phyloP scores from a whole-genome alignment of 2,888 invertebrate species.

The Hemithea aestivaria region DNA sequence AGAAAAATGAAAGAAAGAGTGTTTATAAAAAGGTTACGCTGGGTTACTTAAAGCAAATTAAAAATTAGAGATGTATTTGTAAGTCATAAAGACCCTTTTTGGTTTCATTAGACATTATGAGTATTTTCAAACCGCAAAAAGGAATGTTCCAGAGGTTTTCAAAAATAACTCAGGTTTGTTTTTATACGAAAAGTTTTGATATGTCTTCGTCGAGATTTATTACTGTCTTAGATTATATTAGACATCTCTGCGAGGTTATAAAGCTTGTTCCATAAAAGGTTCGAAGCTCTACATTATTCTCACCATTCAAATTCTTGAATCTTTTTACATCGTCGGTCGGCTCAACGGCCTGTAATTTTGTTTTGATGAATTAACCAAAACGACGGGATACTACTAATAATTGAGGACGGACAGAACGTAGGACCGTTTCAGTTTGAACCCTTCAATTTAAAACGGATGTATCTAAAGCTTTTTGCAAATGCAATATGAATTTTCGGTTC shows the following conservation, averaged over 20 bases:
- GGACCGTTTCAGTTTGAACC: conserved; percentile 36
- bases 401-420: conserved; percentile 40
- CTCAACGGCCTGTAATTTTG: conserved; percentile 56
- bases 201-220: conserved; percentile 4
- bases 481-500: conserved; percentile 45
- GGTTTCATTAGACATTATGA: conserved; percentile 4
- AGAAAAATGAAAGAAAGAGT: no score
- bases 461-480: conserved; percentile 47
- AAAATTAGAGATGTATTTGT: no score
- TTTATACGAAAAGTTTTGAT: conserved; percentile 5
- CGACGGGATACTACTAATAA: conserved; percentile 54
- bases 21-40: no score
- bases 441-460: conserved; percentile 54
- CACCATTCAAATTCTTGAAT: conserved; percentile 24
- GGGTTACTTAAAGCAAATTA: no score
- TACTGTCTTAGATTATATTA: conserved; percentile 3
- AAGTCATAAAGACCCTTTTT: neutral
- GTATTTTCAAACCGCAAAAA: conserved; percentile 3
- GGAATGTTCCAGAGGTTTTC: neutral
- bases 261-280: conserved; percentile 8
- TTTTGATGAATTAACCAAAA: conserved; percentile 65
- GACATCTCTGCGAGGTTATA: conserved; percentile 3
- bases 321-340: conserved; percentile 41
- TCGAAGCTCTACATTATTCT: conserved; percentile 13
- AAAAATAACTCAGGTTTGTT: neutral